These are phyloP conservation scores for Dicentrarchus labrax DNA, from an alignment of 2,113 vertebrate species.

Conservation along the genomic window DNA sequence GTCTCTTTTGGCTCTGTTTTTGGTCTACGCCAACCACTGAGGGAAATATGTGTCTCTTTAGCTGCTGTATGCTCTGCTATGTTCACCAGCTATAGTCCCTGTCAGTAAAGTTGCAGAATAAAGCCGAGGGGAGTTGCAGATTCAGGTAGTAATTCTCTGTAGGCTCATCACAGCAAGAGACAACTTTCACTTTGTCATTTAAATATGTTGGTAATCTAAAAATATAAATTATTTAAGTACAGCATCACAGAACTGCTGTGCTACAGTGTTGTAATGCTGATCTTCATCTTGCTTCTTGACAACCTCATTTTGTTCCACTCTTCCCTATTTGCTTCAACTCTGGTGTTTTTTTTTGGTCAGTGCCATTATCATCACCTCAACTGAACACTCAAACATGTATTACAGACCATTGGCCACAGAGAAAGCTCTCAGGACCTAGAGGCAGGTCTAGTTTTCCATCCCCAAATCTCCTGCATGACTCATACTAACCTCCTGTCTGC, in stretches of 20 bases:
- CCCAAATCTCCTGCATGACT: constrained; percentile 49
- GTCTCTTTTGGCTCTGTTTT: no score
- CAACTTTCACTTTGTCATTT: neutral
- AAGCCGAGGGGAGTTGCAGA: neutral
- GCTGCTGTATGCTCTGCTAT: no score
- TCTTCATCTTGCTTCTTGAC: neutral
- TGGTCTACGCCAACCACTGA: no score
- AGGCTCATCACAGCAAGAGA: neutral
- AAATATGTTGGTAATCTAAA: neutral
- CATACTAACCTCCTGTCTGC: constrained; percentile 25
- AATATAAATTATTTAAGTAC: no score
- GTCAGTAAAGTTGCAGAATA: neutral
- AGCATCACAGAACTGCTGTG: neutral
- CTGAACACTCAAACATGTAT: neutral
- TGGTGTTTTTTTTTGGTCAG: neutral
- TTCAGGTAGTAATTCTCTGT: neutral
- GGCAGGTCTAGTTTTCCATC: constrained; percentile 13
- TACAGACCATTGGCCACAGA: neutral
- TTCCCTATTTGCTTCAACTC: neutral
- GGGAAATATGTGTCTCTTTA: no score
- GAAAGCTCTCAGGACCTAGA: constrained; percentile 7
- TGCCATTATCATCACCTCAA: neutral
- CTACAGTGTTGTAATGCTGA: neutral
- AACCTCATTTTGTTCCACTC: neutral
- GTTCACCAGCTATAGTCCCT: no score